Conservation (phyloP, 2,113 vertebrate genomes). For the Nettapus auritus region DNA sequence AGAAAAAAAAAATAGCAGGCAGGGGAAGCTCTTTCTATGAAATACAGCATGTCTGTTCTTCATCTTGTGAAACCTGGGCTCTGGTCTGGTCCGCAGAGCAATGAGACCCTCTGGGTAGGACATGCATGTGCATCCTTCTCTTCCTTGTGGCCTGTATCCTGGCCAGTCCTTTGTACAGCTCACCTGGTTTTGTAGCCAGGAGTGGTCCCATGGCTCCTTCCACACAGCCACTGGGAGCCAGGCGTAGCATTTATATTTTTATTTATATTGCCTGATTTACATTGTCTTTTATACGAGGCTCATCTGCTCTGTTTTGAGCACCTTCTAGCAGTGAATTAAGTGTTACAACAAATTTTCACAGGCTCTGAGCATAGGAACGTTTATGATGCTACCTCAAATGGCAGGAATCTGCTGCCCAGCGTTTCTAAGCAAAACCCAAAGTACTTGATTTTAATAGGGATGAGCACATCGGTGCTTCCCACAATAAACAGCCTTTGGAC, state of each 20-base stretch:
- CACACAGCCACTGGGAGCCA: background rate
- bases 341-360: background rate
- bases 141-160: fast-evolving
- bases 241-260: no score
- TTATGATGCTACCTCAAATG: background rate
- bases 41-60: background rate
- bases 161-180: background rate
- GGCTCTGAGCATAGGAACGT: background rate
- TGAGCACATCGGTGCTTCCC: background rate
- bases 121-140: background rate
- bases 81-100: background rate
- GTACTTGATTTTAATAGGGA: background rate
- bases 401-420: background rate
- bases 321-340: background rate
- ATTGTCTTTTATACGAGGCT: background rate
- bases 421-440: background rate
- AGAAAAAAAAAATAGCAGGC: background rate
- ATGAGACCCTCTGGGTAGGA: background rate
- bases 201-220: background rate
- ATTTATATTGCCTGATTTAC: background rate
- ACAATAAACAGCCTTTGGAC: background rate
- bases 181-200: background rate
- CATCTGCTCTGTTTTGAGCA: background rate
- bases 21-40: background rate
- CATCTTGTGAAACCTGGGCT: background rate